These are phyloP conservation scores for Cardiocondyla obscurior DNA, from an alignment of 1,140 invertebrate genomes.

Conservation along the genomic window DNA sequence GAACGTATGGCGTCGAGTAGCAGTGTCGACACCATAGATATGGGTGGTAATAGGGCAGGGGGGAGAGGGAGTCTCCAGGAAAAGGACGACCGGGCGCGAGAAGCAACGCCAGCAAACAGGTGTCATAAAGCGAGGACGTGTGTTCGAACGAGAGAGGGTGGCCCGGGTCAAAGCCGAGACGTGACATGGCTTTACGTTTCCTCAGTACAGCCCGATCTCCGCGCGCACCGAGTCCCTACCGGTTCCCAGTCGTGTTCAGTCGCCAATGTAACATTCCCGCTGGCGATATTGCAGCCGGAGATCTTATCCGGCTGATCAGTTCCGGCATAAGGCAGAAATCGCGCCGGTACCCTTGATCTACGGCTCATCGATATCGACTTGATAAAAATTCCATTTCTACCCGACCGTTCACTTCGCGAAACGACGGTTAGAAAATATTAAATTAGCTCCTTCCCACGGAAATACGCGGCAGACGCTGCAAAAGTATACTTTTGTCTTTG, in stretches of 20 bases:
- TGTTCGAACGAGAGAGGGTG: slow-evolving; percentile 50
- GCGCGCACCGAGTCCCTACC: background rate
- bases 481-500: background rate
- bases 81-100: slow-evolving; percentile 28
- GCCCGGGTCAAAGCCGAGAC: slow-evolving; percentile 61
- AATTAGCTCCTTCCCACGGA: slow-evolving; percentile 1
- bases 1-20: slow-evolving; percentile 17
- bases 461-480: background rate
- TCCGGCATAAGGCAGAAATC: slow-evolving; percentile 19
- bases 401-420: slow-evolving; percentile 24
- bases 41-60: background rate
- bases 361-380: slow-evolving; percentile 39
- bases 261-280: slow-evolving; percentile 37
- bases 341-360: slow-evolving; percentile 23
- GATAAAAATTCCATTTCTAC: slow-evolving; percentile 56
- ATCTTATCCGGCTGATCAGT: slow-evolving; percentile 49
- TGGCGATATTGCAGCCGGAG: slow-evolving; percentile 42
- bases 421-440: slow-evolving; percentile 46
- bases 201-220: background rate
- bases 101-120: slow-evolving; percentile 68
- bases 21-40: background rate
- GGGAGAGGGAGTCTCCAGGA: background rate
- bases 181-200: slow-evolving; percentile 59
- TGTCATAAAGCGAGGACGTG: slow-evolving; percentile 73
- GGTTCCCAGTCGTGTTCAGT: slow-evolving; percentile 5